Evolutionary conservation across 2,113 vertebrate species (phyloP).

Genomic region (Cynoglossus semilaevis): DNA sequence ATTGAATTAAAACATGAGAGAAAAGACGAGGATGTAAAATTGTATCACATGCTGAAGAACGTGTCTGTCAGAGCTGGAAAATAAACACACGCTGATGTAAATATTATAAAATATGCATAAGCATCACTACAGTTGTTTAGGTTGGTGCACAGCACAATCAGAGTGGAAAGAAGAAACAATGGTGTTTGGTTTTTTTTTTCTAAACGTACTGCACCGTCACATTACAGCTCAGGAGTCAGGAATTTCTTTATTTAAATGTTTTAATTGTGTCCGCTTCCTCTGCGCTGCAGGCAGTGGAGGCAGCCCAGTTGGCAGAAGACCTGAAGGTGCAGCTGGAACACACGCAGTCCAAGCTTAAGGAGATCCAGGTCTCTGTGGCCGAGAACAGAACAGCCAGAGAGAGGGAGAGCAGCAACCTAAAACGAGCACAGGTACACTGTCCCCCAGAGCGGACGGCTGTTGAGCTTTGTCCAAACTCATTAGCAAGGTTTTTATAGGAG

Average conservation of each 20-base stretch:
- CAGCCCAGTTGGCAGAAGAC: slow-evolving; percentile 91
- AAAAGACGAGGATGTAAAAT: slow-evolving; percentile 11
- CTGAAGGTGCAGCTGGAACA: slow-evolving; percentile 91
- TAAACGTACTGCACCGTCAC: slow-evolving; percentile 7
- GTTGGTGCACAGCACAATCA: neutral
- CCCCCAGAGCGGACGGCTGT: neutral
- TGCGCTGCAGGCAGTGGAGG: slow-evolving; percentile 85
- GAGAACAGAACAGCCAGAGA: slow-evolving; percentile 89
- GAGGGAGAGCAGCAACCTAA: slow-evolving; percentile 89
- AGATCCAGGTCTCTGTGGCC: slow-evolving; percentile 88
- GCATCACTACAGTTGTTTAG: neutral
- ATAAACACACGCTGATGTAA: slow-evolving; percentile 9
- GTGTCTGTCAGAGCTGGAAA: slow-evolving; percentile 14
- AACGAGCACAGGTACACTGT: slow-evolving; percentile 83
- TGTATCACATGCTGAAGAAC: slow-evolving; percentile 13
- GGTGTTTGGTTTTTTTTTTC: neutral
- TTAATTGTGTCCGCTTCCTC: slow-evolving; percentile 54
- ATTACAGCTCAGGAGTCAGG: slow-evolving; percentile 32
- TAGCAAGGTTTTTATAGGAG: too few relatives aligned
- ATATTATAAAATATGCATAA: slow-evolving; percentile 1
- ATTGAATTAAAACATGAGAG: slow-evolving; percentile 10
- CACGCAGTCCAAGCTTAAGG: slow-evolving; percentile 85
- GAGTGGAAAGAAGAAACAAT: neutral
- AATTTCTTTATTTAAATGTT: neutral
- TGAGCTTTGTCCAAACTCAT: neutral